A percentile compares a stretch with the other conserved stretches of the same genome.
Evolutionary conservation across 2,888 invertebrate genomes (phyloP).

Genomic region (Margaritifera margaritifera): DNA sequence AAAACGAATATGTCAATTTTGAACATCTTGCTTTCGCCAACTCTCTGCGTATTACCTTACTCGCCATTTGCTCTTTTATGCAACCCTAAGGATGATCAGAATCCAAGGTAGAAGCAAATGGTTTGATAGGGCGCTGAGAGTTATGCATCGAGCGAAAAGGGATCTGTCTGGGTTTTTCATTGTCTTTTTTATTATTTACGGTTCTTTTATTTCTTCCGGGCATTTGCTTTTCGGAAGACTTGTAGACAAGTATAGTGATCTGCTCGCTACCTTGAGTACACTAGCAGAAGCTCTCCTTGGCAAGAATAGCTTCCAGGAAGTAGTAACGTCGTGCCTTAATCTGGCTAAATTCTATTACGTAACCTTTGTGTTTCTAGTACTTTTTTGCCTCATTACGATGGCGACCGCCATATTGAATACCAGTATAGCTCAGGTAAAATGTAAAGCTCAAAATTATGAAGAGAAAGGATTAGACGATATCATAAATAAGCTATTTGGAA

Average conservation of each 20-base stretch:
- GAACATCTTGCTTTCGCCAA: slow-evolving; percentile 8
- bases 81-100: slow-evolving; percentile 1
- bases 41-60: slow-evolving; percentile 3
- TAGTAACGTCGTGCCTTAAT: not conserved
- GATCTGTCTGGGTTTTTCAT: slow-evolving; percentile 3
- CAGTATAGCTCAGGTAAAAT: not conserved
- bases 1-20: slow-evolving; percentile 6
- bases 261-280: not conserved
- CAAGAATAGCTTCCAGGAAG: slow-evolving; percentile 1
- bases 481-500: too few species aligned
- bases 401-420: slow-evolving; percentile 9
- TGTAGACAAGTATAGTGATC: not conserved
- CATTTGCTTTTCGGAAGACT: slow-evolving; percentile 5
- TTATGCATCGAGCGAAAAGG: not conserved
- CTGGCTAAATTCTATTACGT: slow-evolving; percentile 9
- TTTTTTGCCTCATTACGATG: slow-evolving; percentile 6
- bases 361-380: slow-evolving; percentile 2
- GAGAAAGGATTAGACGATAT: too few species aligned
- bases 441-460: too few species aligned
- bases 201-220: slow-evolving; percentile 1
- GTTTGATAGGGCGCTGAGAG: not conserved
- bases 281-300: slow-evolving; percentile 7
- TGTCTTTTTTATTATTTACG: slow-evolving; percentile 4
- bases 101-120: slow-evolving; percentile 4
- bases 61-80: slow-evolving; percentile 2